Evolutionary conservation across 2,113 vertebrate species (phyloP).

Genomic region (Naja naja): DNA sequence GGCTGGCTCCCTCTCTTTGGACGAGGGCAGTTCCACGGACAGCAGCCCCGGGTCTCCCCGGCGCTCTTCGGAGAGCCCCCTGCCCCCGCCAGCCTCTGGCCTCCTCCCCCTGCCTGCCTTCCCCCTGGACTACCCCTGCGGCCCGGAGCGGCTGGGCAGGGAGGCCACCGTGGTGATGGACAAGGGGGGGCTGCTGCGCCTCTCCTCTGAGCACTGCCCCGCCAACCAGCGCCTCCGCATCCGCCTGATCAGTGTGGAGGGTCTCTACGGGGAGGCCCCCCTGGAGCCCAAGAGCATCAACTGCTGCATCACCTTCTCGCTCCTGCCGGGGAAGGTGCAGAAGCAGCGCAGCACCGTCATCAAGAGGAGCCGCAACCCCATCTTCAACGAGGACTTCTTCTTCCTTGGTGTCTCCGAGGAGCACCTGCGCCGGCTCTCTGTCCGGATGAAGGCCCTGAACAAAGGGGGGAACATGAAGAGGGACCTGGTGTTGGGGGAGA

Average conservation of each 20-base stretch:
- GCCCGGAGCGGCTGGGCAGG: slow-evolving; percentile 73
- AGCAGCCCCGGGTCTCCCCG: slow-evolving; percentile 83
- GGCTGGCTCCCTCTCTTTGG: slow-evolving; percentile 85
- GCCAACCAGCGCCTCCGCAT: slow-evolving; percentile 80
- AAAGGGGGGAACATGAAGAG: slow-evolving; percentile 81
- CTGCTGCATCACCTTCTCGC: slow-evolving; percentile 81
- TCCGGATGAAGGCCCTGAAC: slow-evolving; percentile 83
- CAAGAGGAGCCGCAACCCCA: slow-evolving; percentile 84
- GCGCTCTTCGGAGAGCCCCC: slow-evolving; percentile 72
- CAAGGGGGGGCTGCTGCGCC: slow-evolving; percentile 74
- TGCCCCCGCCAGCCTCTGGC: slow-evolving; percentile 11
- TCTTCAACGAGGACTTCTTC: slow-evolving; percentile 91
- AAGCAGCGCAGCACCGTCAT: slow-evolving; percentile 85
- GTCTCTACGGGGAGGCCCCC: slow-evolving; percentile 68
- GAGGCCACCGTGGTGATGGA: slow-evolving; percentile 77
- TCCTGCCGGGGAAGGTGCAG: slow-evolving; percentile 80
- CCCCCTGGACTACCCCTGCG: slow-evolving; percentile 66
- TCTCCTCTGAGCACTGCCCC: slow-evolving; percentile 78
- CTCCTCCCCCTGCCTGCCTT: slow-evolving; percentile 54
- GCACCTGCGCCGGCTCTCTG: slow-evolving; percentile 69
- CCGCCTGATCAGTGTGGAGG: slow-evolving; percentile 81
- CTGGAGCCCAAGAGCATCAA: slow-evolving; percentile 78
- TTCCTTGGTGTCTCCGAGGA: slow-evolving; percentile 80
- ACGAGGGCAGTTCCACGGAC: slow-evolving; percentile 88
- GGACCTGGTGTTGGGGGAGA: slow-evolving; percentile 56